A percentile compares a stretch with the other conserved stretches of the same genome.
Evolutionary conservation across 2,888 invertebrate species (phyloP).

Genomic region (Pristionchus arcanus): DNA sequence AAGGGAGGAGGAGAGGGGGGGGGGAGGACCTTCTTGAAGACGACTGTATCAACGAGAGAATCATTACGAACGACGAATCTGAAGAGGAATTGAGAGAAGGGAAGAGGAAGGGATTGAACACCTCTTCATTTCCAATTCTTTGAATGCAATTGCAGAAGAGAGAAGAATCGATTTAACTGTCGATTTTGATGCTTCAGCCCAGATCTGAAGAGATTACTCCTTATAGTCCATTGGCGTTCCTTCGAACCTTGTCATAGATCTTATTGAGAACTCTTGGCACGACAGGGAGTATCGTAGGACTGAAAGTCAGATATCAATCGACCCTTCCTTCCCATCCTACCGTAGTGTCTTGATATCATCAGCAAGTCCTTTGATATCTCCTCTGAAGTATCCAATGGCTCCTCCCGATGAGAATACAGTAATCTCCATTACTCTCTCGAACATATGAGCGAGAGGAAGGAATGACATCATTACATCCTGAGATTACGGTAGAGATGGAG

Average conservation of each 20-base stretch:
- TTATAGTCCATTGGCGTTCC: not conserved
- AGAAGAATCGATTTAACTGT: constrained; percentile 56
- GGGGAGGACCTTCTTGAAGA: constrained; percentile 79
- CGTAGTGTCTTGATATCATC: constrained; percentile 90
- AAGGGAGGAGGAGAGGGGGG: not conserved
- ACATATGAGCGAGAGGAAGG: constrained; percentile 96
- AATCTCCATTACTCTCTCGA: constrained; percentile 86
- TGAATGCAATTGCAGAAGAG: constrained; percentile 57
- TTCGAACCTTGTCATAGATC: constrained; percentile 88
- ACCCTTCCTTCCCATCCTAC: not conserved
- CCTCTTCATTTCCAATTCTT: constrained; percentile 57
- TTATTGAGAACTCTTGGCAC: constrained; percentile 95
- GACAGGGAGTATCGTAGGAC: constrained; percentile 93
- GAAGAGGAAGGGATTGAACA: constrained; percentile 7
- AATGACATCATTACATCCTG: constrained; percentile 86
- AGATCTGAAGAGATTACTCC: constrained; percentile 84
- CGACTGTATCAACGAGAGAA: constrained; percentile 80
- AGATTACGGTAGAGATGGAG: not conserved
- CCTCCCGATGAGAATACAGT: constrained; percentile 81
- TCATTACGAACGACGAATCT: constrained; percentile 79
- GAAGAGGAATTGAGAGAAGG: not conserved
- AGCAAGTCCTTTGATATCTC: constrained; percentile 89
- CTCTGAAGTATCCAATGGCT: constrained; percentile 81
- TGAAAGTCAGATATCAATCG: not conserved
- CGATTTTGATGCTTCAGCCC: constrained; percentile 57